Evolutionary conservation across 2,113 vertebrate species (phyloP), one percentile per base, ranked within the genome.

Genomic region (Sigmodon hispidus): DNA sequence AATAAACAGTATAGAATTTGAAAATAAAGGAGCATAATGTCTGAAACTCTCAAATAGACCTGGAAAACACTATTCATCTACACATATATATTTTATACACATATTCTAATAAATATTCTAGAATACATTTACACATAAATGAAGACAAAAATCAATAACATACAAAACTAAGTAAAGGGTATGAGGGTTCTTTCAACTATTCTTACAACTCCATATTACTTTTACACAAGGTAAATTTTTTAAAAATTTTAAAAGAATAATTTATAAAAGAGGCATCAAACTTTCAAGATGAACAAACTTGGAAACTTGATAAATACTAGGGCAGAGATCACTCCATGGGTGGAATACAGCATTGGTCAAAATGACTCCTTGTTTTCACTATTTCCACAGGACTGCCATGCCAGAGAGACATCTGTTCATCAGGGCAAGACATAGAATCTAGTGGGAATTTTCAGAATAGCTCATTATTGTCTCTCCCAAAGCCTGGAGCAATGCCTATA

Each of bases 211-310:
- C 40, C 52, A n/a, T 50, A 81, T n/a, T 87, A 55, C 36, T 84
- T 40, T 94, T 48, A 96, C 93, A 75, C 90, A 75, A 91, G 89
- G 73, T 90, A 16, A 67, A 90, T 80, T 36, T 36, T 77, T 40
- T 1, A n/a, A 83, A 83, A 57, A 4, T 45, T 10, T 61, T 83
- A 61, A 26, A 36, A 96, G 34, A 3, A 3, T 13, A 10, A 59
- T 52, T 65, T 77, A 63, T n/a, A 48, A 45, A 69, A 94, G 52
- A 85, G 67, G 63, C 67, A 63, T 83, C 59, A 61, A 40, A 34
- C 31, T 76, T 26, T 61, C 21, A 67, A 16, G n/a, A 85, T 34
- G 34, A 72, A 52, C 36, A 83, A 45, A 55, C 61, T 63, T 43
- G 24, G 57, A 86, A 80, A 52, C 16, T 17, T 4, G 17, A 2